Percentiles rank a stretch among this genome's conserved stretches.
Evolutionary conservation across 2,113 vertebrate genomes (phyloP).

Genomic region (Tringa solitaria): DNA sequence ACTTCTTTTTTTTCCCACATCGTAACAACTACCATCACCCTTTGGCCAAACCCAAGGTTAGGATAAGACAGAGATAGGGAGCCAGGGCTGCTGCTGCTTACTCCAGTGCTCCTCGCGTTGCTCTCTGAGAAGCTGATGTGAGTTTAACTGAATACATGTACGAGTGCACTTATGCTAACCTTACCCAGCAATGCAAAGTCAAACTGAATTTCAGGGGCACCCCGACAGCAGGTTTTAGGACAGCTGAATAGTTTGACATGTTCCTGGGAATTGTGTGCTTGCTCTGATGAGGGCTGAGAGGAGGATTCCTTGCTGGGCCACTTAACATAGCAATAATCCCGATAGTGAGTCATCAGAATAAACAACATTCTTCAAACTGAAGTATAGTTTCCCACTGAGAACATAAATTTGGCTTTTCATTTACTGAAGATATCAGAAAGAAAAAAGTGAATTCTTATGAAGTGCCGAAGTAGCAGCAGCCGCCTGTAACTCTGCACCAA

Average conservation of each 20-base stretch:
- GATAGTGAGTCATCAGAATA: background rate
- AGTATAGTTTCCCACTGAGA: constrained; percentile 21
- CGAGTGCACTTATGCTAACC: background rate
- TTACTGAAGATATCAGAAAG: background rate
- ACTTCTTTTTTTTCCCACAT: background rate
- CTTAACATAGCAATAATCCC: background rate
- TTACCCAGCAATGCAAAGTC: background rate
- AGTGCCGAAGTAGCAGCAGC: background rate
- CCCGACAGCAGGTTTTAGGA: background rate
- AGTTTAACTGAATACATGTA: background rate
- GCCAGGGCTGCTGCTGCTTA: background rate
- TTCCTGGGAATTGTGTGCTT: background rate
- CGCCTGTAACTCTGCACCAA: background rate
- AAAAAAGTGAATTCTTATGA: background rate
- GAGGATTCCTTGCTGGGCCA: constrained; percentile 13
- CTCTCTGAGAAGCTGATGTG: background rate
- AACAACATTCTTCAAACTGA: constrained; percentile 13
- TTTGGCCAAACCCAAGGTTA: background rate
- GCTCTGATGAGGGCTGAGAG: background rate
- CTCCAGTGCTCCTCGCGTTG: background rate
- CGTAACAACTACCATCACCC: background rate
- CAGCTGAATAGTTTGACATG: background rate
- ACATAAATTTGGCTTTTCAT: constrained; percentile 22
- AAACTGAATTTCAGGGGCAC: background rate
- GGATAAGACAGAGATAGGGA: background rate